Evolutionary conservation across 2,113 vertebrate species (phyloP).

Genomic region (Pristiophorus japonicus): DNA sequence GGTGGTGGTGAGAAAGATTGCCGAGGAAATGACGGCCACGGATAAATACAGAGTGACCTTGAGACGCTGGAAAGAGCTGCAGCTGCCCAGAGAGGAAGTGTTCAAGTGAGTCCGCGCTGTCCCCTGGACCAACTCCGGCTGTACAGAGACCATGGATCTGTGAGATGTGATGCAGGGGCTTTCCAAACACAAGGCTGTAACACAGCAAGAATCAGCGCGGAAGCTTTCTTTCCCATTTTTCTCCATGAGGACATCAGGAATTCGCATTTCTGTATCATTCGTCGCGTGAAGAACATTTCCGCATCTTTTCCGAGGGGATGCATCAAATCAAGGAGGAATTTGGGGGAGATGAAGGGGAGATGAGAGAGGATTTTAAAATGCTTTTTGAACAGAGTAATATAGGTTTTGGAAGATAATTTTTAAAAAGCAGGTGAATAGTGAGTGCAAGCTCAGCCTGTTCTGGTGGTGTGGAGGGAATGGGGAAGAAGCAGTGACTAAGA

Average conservation of each 20-base stretch:
- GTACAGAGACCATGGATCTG: background rate
- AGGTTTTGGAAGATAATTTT: background rate
- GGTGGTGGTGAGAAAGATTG: conserved; percentile 66
- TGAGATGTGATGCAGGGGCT: background rate
- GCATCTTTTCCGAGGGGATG: background rate
- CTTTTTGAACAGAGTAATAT: background rate
- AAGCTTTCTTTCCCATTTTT: background rate
- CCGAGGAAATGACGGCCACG: conserved; percentile 58
- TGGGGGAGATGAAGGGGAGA: background rate
- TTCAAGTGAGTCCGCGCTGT: conserved; percentile 51
- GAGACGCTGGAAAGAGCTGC: conserved; percentile 79
- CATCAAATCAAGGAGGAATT: background rate
- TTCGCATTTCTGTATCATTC: background rate
- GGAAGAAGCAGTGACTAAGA: background rate
- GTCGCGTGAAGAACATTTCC: background rate
- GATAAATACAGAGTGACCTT: conserved; percentile 74
- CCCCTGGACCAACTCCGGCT: background rate
- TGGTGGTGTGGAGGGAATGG: background rate
- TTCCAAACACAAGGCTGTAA: background rate
- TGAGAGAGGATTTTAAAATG: background rate
- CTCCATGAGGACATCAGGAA: background rate
- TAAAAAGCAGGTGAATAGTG: background rate
- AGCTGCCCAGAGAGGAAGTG: conserved; percentile 65
- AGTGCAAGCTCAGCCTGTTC: background rate
- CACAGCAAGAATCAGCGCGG: background rate